These are phyloP conservation scores for Sebastiscus albofasciatus DNA, from an alignment of 2,797 vertebrate genomes.

Conservation along the genomic window DNA sequence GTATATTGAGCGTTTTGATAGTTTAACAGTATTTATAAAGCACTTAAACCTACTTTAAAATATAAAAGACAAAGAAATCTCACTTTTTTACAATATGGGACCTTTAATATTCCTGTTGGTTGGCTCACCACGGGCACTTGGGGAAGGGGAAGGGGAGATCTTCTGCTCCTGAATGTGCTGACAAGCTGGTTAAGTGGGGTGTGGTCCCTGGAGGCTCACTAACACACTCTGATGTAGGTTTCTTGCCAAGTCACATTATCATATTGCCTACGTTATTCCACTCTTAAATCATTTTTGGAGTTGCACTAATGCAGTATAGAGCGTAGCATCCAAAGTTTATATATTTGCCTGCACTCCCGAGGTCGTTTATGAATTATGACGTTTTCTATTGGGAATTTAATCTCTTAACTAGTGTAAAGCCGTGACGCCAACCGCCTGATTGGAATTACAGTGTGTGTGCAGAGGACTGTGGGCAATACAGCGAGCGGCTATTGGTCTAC, in stretches of 20 bases:
- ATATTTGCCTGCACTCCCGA: background rate
- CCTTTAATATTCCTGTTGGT: conserved; percentile 1
- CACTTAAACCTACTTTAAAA: too few species aligned
- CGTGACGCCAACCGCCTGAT: background rate
- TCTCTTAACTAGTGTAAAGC: conserved; percentile 16
- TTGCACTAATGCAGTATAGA: conserved; percentile 13
- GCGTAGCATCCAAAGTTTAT: background rate
- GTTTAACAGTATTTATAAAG: too few species aligned
- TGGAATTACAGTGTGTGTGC: conserved; percentile 6
- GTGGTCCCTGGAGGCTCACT: conserved; percentile 64
- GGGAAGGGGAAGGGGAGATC: conserved; percentile 26
- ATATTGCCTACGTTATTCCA: conserved; percentile 41
- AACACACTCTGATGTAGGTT: conserved; percentile 41
- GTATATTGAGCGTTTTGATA: too few species aligned
- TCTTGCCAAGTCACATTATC: conserved; percentile 62
- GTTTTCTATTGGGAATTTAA: background rate
- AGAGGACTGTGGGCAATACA: background rate
- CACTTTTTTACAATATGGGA: too few species aligned
- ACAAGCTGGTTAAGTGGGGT: conserved; percentile 65
- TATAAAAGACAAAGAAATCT: too few species aligned
- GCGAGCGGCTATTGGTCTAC: conserved; percentile 30
- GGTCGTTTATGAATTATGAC: background rate
- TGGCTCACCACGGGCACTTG: background rate
- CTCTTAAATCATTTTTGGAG: conserved; percentile 25
- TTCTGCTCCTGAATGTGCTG: conserved; percentile 64